Percentiles rank a stretch among this genome's conserved stretches.
phyloP scores from a whole-genome alignment of 2,888 invertebrate species.

The Drosophila macrospina region DNA sequence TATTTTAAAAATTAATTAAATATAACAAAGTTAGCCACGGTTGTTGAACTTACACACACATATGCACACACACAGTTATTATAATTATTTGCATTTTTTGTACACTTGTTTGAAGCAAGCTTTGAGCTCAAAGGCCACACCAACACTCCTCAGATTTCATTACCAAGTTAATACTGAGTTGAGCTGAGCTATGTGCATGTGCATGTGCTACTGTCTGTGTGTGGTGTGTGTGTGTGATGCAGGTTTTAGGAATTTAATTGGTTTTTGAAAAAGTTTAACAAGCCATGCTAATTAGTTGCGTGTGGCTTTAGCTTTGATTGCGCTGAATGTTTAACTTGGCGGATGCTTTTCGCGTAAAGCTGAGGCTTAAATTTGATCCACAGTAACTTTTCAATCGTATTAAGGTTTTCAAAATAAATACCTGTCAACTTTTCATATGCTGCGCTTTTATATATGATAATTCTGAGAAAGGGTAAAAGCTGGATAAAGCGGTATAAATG shows the following conservation, averaged over 20 bases:
- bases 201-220: conserved; percentile 14
- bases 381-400: conserved; percentile 44
- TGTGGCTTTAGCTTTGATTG: conserved; percentile 72
- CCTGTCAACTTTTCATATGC: conserved; percentile 1
- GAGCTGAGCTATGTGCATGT: conserved; percentile 14
- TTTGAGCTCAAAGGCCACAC: conserved; percentile 70
- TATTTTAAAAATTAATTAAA: conserved; percentile 43
- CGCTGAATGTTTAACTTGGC: conserved; percentile 38
- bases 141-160: conserved; percentile 51
- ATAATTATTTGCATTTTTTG: conserved; percentile 45
- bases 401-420: conserved; percentile 19
- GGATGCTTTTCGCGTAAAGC: conserved; percentile 25
- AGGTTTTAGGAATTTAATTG: conserved; percentile 69
- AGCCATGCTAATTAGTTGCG: conserved; percentile 77
- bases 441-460: conserved; percentile 3
- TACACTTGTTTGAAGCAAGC: conserved; percentile 49
- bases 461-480: background rate
- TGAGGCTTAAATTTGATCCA: conserved; percentile 29
- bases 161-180: conserved; percentile 51
- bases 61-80: conserved; percentile 24
- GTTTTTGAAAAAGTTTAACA: conserved; percentile 81
- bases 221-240: conserved; percentile 29
- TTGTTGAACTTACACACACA: conserved; percentile 33
- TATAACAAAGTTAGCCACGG: conserved; percentile 48
- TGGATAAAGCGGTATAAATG: background rate